Base-by-base conservation (phyloP, 2,113 vertebrate species). In the Oreotragus oreotragus region DNA sequence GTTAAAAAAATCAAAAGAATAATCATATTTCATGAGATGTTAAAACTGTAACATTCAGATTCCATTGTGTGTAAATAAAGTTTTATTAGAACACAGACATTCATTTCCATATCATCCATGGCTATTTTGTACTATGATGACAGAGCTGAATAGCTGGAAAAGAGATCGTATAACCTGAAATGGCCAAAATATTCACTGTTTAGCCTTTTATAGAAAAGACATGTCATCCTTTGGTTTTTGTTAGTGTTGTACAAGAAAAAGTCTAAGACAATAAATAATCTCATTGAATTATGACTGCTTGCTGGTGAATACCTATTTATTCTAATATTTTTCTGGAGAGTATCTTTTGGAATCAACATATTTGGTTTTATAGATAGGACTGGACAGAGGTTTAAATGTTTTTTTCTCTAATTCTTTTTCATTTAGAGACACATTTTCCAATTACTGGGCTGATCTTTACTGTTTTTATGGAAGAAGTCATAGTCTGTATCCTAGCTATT, bases 11-110 rank as follows among this genome's bases (percentile, higher is more conserved):
- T 53, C 1, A 57, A 95, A 80, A 87, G 58, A 84, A 92, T 12
- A 70, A 36, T 36, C 36, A 7, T 58, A 81, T 84, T 81, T 95
- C 17, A 53, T 28, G 45, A 62, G 28, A 58, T 87, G 57, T 80
- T 79, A 84, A 92, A 87, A 79, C 91, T 49, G 81, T 76, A 81
- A 95, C 93, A 88, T 76, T 70, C 25, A 60, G 88, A 84, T 97
- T 90, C 7, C 39, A 51, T 39, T 30, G 33, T 57, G 49, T 19
- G n/a, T 83, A 92, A 60, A 53, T 55, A 76, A 62, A 36, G 23
- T 84, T 81, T 96, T 66, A 89, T 97, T 57, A 73, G 77, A 84
- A 95, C 21, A 47, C 4, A 83, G 11, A 0, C 80, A 43, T 92
- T 92, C 0, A 47, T 95, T 90, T 96, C 30, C 1, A 0, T 70